phyloP scores from a whole-genome alignment of 2,888 invertebrate species.

The Panorpa germanica region DNA sequence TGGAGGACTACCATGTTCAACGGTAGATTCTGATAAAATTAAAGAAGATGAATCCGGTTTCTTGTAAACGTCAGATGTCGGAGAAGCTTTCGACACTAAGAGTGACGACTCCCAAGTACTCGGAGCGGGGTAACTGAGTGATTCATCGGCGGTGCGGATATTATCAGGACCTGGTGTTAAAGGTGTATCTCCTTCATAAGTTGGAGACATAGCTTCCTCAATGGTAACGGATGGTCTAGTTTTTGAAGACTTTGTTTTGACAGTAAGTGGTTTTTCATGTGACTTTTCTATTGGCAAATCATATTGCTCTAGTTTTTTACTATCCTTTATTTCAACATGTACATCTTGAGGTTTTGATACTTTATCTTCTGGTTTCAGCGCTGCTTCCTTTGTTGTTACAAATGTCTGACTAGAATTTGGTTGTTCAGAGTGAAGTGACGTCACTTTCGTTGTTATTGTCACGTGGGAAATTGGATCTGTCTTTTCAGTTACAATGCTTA shows the following conservation, averaged over 20 bases:
- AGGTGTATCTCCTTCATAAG: constrained; percentile 25
- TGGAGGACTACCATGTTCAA: constrained; percentile 7
- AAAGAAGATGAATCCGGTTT: constrained; percentile 8
- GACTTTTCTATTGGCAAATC: constrained; percentile 11
- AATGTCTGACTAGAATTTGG: too few relatives aligned
- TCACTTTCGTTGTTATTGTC: too few relatives aligned
- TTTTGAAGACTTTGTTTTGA: constrained; percentile 19
- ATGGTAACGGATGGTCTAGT: constrained; percentile 29
- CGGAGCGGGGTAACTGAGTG: too few relatives aligned
- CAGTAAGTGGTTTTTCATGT: constrained; percentile 19
- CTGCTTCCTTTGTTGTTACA: too few relatives aligned
- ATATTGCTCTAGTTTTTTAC: constrained; percentile 3
- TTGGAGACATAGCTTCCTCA: constrained; percentile 29
- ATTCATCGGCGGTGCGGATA: too few relatives aligned
- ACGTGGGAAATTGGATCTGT: too few relatives aligned
- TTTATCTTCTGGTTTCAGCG: too few relatives aligned
- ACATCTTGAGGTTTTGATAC: constrained; percentile 1
- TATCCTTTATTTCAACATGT: constrained; percentile 1
- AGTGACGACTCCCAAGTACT: too few relatives aligned
- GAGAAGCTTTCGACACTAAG: constrained; percentile 15
- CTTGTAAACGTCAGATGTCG: constrained; percentile 12
- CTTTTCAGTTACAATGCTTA: too few relatives aligned
- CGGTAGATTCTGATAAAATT: constrained; percentile 8
- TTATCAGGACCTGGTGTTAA: constrained; percentile 28
- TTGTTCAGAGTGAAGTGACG: too few relatives aligned